Evolutionary conservation across 2,888 invertebrate species (phyloP).

Genomic region (Thysanoteuthis rhombus): DNA sequence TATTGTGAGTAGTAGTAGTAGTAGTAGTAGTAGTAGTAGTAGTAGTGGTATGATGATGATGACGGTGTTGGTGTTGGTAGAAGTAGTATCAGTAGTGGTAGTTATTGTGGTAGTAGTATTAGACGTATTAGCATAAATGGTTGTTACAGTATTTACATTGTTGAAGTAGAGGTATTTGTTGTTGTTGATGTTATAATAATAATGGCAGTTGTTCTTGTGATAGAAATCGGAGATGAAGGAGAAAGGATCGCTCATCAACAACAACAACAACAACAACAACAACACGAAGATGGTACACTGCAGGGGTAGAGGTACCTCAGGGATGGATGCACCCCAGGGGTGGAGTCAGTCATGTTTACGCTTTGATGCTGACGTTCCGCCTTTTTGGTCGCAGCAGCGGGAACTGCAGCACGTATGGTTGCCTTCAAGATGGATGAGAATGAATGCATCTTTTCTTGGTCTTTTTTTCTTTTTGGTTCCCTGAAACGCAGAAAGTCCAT

Average conservation of each 20-base stretch:
- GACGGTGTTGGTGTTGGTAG: too few species aligned
- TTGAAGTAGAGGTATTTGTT: too few species aligned
- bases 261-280: background rate
- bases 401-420: conserved; percentile 12
- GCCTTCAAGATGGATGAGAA: conserved; percentile 12
- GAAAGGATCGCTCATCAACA: background rate
- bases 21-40: too few species aligned
- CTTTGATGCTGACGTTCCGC: background rate
- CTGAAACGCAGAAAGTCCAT: background rate
- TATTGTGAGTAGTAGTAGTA: too few species aligned
- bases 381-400: background rate
- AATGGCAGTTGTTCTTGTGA: background rate
- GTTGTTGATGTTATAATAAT: background rate
- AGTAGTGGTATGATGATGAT: too few species aligned
- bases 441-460: background rate
- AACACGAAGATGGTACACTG: background rate
- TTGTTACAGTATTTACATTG: too few species aligned
- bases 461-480: too few species aligned
- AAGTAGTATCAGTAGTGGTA: too few species aligned
- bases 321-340: too few species aligned
- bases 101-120: too few species aligned
- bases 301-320: too few species aligned
- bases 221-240: background rate
- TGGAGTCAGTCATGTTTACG: background rate
- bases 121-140: too few species aligned